Evolutionary conservation across 2,797 vertebrate species (phyloP).

Genomic region (Acrossocheilus wenchowensis): DNA sequence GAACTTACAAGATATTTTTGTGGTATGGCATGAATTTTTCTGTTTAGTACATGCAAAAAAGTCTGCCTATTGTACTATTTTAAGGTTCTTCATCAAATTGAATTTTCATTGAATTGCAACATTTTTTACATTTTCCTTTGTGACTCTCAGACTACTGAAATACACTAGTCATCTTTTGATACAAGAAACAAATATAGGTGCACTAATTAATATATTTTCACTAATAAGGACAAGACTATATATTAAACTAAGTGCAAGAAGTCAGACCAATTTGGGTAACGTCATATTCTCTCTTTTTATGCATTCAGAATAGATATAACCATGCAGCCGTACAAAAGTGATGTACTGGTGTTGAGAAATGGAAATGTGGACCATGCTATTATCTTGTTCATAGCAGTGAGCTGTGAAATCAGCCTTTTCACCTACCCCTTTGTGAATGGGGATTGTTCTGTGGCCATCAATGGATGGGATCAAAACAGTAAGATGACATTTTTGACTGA

Average conservation of each 20-base stretch:
- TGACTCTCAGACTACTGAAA: too few relatives aligned
- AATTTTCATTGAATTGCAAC: too few relatives aligned
- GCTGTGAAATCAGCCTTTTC: constrained; percentile 77
- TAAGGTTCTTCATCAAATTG: background rate
- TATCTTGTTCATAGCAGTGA: constrained; percentile 65
- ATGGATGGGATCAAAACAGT: constrained; percentile 59
- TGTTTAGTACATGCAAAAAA: background rate
- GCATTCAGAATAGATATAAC: constrained; percentile 63
- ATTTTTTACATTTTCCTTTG: too few relatives aligned
- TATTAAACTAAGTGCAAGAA: too few relatives aligned
- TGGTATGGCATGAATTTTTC: background rate
- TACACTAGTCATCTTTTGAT: too few relatives aligned
- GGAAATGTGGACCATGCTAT: constrained; percentile 67
- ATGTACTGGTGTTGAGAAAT: constrained; percentile 66
- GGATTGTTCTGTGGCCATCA: constrained; percentile 70
- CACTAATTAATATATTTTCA: too few relatives aligned
- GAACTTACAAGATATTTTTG: background rate
- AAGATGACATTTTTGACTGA: background rate
- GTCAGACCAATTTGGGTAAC: background rate
- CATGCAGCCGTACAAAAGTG: constrained; percentile 57
- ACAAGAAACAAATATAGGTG: too few relatives aligned
- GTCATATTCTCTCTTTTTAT: background rate
- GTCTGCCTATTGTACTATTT: too few relatives aligned
- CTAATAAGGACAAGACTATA: too few relatives aligned
- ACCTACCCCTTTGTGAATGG: constrained; percentile 75